phyloP scores from a whole-genome alignment of 2,113 vertebrate species.

The Cheilinus undulatus region DNA sequence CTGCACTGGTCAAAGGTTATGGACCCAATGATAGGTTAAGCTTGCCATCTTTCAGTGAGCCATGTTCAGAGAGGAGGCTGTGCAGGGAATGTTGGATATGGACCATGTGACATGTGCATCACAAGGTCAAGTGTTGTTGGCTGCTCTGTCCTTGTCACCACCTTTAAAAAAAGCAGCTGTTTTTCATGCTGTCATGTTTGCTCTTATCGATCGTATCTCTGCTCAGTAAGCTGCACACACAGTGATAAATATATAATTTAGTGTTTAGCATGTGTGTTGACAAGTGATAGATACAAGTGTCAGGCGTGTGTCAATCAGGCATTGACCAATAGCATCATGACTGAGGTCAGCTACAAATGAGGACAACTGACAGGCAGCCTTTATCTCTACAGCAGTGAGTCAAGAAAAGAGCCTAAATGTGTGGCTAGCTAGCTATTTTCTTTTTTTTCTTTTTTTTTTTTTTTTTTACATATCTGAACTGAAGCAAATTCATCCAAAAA shows the following conservation, averaged over 20 bases:
- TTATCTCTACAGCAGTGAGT: neutral
- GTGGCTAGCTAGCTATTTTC: too few species aligned
- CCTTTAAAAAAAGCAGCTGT: conserved; percentile 62
- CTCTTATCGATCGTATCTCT: conserved; percentile 56
- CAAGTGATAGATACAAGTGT: conserved; percentile 50
- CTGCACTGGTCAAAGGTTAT: conserved; percentile 52
- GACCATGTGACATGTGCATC: conserved; percentile 29
- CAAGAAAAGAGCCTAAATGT: neutral
- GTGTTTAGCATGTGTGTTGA: conserved; percentile 57
- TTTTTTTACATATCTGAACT: too few species aligned
- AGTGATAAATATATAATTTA: conserved; percentile 51
- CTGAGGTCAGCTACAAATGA: conserved; percentile 3
- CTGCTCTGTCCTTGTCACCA: conserved; percentile 55
- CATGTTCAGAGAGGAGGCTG: conserved; percentile 37
- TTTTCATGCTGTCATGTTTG: conserved; percentile 65
- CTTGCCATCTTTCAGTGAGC: conserved; percentile 55
- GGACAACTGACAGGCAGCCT: neutral
- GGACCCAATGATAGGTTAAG: conserved; percentile 60
- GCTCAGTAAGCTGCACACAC: conserved; percentile 9
- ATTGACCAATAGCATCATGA: conserved; percentile 13
- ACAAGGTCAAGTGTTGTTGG: conserved; percentile 67
- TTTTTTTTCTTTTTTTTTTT: too few species aligned
- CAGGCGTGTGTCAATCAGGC: conserved; percentile 21
- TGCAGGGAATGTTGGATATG: conserved; percentile 24
- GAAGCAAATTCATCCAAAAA: too few species aligned